A percentile compares a stretch with the other conserved stretches of the same genome.
These are phyloP conservation scores for Cyclophora albipunctata DNA, from an alignment of 2,888 invertebrate species.

Conservation along the genomic window DNA sequence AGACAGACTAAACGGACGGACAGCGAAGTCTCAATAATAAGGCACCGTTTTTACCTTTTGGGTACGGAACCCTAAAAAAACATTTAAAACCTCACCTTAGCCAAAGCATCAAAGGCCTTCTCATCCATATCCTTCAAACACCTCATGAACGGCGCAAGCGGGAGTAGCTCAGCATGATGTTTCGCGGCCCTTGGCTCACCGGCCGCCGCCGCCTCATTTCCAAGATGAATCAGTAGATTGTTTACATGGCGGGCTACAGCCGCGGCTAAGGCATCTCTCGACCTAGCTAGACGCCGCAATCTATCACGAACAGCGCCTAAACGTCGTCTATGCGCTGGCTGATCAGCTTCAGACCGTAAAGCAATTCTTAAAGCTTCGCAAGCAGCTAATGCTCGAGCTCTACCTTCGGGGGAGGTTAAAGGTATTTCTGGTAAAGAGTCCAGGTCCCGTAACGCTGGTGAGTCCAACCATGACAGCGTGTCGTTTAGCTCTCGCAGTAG, in stretches of 20 bases:
- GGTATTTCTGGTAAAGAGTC: constrained; percentile 46
- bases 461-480: constrained; percentile 51
- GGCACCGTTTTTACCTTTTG: too few relatives aligned
- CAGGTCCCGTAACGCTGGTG: constrained; percentile 46
- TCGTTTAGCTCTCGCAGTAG: constrained; percentile 86
- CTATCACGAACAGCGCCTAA: constrained; percentile 49
- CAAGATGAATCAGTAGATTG: constrained; percentile 95
- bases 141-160: constrained; percentile 93
- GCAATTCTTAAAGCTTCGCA: constrained; percentile 33
- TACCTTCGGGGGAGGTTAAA: constrained; percentile 40
- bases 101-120: constrained; percentile 86
- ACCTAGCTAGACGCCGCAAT: constrained; percentile 44
- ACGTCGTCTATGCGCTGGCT: constrained; percentile 34
- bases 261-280: constrained; percentile 70
- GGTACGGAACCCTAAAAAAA: too few relatives aligned
- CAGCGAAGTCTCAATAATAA: too few relatives aligned
- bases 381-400: constrained; percentile 45
- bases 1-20: too few relatives aligned
- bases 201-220: constrained; percentile 65
- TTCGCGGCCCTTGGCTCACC: constrained; percentile 78
- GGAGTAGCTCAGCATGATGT: constrained; percentile 90
- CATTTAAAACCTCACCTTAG: constrained; percentile 66
- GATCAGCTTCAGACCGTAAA: constrained; percentile 25
- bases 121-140: constrained; percentile 92
- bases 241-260: constrained; percentile 92